phyloP scores from a whole-genome alignment of 2,113 vertebrate genomes.

The Astur gentilis region DNA sequence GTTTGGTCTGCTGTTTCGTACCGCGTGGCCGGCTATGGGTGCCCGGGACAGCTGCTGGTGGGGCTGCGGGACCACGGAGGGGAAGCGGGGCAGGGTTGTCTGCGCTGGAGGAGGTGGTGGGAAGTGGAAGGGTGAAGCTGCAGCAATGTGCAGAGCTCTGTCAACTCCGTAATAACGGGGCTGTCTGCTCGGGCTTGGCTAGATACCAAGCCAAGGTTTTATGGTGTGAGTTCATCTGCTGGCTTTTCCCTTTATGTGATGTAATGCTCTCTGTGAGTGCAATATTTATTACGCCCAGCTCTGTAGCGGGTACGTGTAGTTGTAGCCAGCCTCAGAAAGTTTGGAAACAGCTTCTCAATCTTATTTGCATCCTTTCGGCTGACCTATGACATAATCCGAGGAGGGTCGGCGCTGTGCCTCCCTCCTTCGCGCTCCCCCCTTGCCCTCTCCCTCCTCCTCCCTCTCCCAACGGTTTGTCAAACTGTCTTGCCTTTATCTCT shows the following conservation, averaged over 20 bases:
- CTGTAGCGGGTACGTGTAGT: not conserved
- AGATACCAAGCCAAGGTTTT: slow-evolving; percentile 26
- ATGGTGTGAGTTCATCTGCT: slow-evolving; percentile 62
- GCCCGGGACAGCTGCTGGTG: rapidly evolving
- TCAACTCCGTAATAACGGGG: not conserved
- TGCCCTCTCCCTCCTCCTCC: not conserved
- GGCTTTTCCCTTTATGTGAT: slow-evolving; percentile 44
- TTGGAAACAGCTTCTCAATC: slow-evolving; percentile 21
- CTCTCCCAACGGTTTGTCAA: slow-evolving; percentile 31
- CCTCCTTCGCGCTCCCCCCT: not conserved
- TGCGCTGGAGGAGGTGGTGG: not conserved
- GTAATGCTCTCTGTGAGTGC: not conserved
- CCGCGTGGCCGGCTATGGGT: rapidly evolving
- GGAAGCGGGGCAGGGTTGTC: not conserved
- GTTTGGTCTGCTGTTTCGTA: not conserved
- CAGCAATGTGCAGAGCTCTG: not conserved
- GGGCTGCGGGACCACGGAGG: not conserved
- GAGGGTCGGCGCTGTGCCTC: not conserved
- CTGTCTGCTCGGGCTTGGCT: slow-evolving; percentile 45
- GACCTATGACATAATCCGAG: slow-evolving; percentile 54
- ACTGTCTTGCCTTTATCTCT: slow-evolving; percentile 58
- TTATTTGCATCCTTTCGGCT: slow-evolving; percentile 52
- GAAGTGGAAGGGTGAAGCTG: not conserved
- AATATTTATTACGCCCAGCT: slow-evolving; percentile 38
- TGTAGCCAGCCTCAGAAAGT: slow-evolving; percentile 23